phyloP scores from a whole-genome alignment of 2,113 vertebrate genomes.

The Struthio camelus region DNA sequence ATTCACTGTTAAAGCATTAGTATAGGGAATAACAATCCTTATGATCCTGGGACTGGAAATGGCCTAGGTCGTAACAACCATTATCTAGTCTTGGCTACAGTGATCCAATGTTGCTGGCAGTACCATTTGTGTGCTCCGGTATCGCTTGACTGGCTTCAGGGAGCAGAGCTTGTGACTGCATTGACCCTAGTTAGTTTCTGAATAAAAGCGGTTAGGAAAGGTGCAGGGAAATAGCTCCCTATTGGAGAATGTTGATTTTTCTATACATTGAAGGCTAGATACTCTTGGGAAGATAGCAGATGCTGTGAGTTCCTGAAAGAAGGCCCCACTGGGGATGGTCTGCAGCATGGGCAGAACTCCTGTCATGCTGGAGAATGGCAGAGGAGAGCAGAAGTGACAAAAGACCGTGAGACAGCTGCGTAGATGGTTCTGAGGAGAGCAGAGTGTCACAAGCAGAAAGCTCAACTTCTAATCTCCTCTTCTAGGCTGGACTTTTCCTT shows the following conservation, averaged over 20 bases:
- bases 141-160: neutral
- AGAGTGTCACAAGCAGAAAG: neutral
- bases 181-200: neutral
- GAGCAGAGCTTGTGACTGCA: neutral
- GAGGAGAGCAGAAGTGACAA: neutral
- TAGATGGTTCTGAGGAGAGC: neutral
- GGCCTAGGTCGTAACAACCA: neutral
- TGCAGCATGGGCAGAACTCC: neutral
- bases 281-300: neutral
- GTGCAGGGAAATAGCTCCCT: neutral
- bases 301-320: neutral
- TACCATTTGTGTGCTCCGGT: neutral
- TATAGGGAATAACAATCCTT: neutral
- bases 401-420: neutral
- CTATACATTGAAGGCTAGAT: neutral
- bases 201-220: neutral
- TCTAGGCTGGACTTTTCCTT: neutral
- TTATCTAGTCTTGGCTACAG: neutral
- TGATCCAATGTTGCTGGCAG: neutral
- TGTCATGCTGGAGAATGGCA: neutral
- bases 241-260: neutral
- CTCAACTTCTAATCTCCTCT: neutral
- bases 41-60: neutral
- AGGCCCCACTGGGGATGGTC: neutral
- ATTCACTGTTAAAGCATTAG: neutral